Base-by-base conservation (phyloP, 2,888 invertebrate genomes). In the Chymomyza fuscimana region DNA sequence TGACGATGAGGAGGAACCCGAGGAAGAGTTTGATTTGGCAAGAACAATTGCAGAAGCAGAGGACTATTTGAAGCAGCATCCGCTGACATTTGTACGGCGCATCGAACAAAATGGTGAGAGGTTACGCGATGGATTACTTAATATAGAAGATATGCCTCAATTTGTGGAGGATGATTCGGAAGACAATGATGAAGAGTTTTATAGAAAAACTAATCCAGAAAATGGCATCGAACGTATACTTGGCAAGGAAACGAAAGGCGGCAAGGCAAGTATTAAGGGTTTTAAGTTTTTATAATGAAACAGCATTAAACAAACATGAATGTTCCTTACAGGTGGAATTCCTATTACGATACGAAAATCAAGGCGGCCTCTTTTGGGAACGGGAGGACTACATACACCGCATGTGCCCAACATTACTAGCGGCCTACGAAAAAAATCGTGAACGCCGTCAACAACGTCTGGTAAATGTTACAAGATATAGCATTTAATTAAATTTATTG, bases 191-290 rank as follows among this genome's bases (percentile, higher is more conserved):
- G 86, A 81, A 5, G 81, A 85, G 69, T 77, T 83, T 59, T 87
- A 85, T 69, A 84, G 77, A n/a, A 77, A 83, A 51, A 79, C 79
- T 40, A 77, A 78, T 29, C 83, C 90, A 1, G 91, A 90, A 60
- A 90, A 90, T 54, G 91, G 90, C 63, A 85, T 90, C 4, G 81
- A 89, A 25, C 86, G 82, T 56, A 74, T 90, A 15, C 69, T 90
- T 7, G 90, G 90, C 70, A 90, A 89, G 67, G 84, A 88, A 52
- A 86, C 80, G 2, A 88, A 87, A 74, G 84, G 84, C 70, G 90
- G 88, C 70, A 89, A 89, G 83, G 90, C 74, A 72, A 69, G 74
- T 59, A 32, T 15, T 12, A 4, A 16, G n/a, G 5, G 0, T 0
- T 36, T 46, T 9, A 10, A 19, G 15, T 5, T 3, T n/a, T 16